Evolutionary conservation across 2,113 vertebrate genomes (phyloP), one percentile per base, ranked within the genome.

Genomic region (Crotalus horridus): DNA sequence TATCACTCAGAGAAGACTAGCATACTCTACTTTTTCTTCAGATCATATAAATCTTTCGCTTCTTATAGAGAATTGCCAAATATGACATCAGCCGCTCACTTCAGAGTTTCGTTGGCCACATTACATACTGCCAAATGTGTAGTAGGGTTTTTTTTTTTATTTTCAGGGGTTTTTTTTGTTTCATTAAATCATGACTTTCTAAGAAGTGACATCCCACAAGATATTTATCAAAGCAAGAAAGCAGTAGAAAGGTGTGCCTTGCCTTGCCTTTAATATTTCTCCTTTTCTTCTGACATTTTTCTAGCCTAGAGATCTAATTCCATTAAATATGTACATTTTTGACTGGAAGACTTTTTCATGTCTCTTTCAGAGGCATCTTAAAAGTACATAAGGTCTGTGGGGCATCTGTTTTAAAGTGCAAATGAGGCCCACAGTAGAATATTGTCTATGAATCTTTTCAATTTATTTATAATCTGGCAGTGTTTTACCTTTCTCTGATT

Each of bases 321-420:
- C 96, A 98, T 98, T 98, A 98, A 98, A 98, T 97, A 98, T 98
- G 98, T 98, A 98, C 98, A 96, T 97, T 98, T 97, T 97, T 96
- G 96, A 96, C 97, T 97, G 96, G 94, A 96, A 97, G 96, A 97
- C 97, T 97, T 97, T 96, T 98, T 98, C 97, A 97, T 98, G 97
- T 98, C 97, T 98, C 97, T 97, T 98, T 98, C 97, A 98, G 97
- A 97, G 97, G 97, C 97, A 98, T 98, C 97, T 98, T 98, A 97
- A 98, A 98, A 98, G 97, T 97, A 97, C 96, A 97, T 97, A 97
- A 97, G 97, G 97, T 98, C 97, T 97, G 95, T 96, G 97, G 98
- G 98, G 97, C 97, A 98, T 96, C 95, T 93, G 97, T 98, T 97
- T 98, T 98, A 94, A 98, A 98, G 97, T 98, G 98, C 97, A 98